These are phyloP conservation scores for Sarcoramphus papa DNA, from an alignment of 2,797 vertebrate species.

Conservation along the genomic window DNA sequence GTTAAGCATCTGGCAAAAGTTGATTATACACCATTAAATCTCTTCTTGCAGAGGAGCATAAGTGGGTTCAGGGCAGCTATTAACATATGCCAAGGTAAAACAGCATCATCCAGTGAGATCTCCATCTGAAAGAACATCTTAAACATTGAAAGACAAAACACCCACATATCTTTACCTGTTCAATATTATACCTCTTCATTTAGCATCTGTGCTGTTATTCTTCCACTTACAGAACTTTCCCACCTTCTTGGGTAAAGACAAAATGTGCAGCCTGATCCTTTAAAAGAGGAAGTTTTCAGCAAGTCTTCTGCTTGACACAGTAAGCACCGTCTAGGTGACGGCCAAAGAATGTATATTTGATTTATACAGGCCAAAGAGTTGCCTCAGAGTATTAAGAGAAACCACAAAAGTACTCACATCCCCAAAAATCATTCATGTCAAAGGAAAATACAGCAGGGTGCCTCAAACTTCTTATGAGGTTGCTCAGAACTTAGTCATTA, in stretches of 20 bases:
- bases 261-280: background rate
- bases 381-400: background rate
- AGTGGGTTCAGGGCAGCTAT: slow-evolving; percentile 54
- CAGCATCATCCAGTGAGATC: background rate
- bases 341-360: background rate
- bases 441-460: background rate
- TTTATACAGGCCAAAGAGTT: background rate
- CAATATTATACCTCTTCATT: slow-evolving; percentile 13
- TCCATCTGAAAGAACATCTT: slow-evolving; percentile 20
- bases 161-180: background rate
- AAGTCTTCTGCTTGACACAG: background rate
- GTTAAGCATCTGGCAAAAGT: slow-evolving; percentile 63
- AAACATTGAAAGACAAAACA: slow-evolving; percentile 15
- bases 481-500: background rate
- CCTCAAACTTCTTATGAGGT: background rate
- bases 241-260: background rate
- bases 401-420: background rate
- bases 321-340: background rate
- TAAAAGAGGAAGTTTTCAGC: background rate
- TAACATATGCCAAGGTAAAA: slow-evolving; percentile 55
- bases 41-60: slow-evolving; percentile 19
- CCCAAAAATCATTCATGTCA: background rate
- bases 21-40: slow-evolving; percentile 54
- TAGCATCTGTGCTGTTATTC: slow-evolving; percentile 54
- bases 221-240: background rate